A percentile compares a stretch with the other conserved stretches of the same genome.
Evolutionary conservation across 2,888 invertebrate species (phyloP).

Genomic region (Tenthredo notha): DNA sequence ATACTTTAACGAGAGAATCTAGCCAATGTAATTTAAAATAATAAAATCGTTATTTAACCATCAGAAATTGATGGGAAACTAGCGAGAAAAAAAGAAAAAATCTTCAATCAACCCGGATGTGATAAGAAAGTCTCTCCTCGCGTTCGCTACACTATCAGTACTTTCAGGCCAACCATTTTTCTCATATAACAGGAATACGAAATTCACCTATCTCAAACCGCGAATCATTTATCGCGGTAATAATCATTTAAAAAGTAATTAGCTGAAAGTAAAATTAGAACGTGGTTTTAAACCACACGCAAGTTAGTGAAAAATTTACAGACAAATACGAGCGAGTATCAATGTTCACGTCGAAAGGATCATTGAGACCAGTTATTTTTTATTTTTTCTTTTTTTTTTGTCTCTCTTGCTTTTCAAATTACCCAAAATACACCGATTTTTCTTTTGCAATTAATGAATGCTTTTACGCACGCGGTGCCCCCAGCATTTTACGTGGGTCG

Average conservation of each 20-base stretch:
- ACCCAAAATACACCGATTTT: not conserved
- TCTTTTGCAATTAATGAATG: constrained; percentile 24
- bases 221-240: not conserved
- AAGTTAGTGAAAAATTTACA: not conserved
- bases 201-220: not conserved
- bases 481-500: not conserved
- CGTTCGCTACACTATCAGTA: not conserved
- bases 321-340: not conserved
- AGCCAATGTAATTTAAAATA: not conserved
- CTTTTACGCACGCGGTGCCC: not conserved
- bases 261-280: not conserved
- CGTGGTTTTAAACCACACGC: not conserved
- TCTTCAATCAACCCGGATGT: not conserved
- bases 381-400: not conserved
- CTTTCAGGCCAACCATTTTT: not conserved
- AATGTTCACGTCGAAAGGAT: not conserved
- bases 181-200: not conserved
- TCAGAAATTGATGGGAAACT: not conserved
- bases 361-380: not conserved
- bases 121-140: not conserved
- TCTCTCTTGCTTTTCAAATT: not conserved
- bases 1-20: not conserved
- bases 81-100: not conserved
- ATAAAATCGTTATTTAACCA: not conserved
- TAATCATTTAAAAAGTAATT: not conserved